Evolutionary conservation across 2,797 vertebrate genomes (phyloP).

Genomic region (Eidolon dupreanum): DNA sequence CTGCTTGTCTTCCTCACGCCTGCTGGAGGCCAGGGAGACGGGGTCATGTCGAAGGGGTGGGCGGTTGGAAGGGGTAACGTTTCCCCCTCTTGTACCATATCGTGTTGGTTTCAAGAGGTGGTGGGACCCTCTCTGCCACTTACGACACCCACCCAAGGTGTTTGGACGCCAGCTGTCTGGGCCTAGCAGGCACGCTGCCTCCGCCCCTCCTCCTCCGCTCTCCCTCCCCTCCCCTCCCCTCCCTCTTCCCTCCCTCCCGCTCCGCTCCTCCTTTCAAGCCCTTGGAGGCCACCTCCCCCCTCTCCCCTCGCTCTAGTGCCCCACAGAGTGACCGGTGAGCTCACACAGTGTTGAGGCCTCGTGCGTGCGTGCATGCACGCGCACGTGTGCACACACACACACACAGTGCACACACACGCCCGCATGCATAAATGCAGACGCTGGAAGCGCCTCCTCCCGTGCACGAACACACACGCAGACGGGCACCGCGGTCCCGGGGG

Average conservation of each 20-base stretch:
- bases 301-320: background rate
- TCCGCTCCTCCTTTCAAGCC: no score
- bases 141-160: background rate
- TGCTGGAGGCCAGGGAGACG: fast-evolving
- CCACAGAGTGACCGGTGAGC: background rate
- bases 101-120: background rate
- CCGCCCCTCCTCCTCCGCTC: background rate
- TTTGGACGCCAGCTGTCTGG: background rate
- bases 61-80: background rate
- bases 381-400: fast-evolving
- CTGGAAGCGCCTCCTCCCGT: background rate
- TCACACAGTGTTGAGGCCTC: background rate
- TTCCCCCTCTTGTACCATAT: background rate
- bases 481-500: fast-evolving
- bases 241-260: no score
- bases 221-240: no score
- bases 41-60: background rate
- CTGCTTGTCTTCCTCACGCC: background rate
- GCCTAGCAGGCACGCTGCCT: background rate
- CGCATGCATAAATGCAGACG: fast-evolving
- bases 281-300: background rate
- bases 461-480: fast-evolving
- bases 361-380: no score
- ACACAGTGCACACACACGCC: background rate
- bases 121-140: background rate